Base-by-base conservation (phyloP, 2,888 invertebrate genomes). In the Xanthia togata region DNA sequence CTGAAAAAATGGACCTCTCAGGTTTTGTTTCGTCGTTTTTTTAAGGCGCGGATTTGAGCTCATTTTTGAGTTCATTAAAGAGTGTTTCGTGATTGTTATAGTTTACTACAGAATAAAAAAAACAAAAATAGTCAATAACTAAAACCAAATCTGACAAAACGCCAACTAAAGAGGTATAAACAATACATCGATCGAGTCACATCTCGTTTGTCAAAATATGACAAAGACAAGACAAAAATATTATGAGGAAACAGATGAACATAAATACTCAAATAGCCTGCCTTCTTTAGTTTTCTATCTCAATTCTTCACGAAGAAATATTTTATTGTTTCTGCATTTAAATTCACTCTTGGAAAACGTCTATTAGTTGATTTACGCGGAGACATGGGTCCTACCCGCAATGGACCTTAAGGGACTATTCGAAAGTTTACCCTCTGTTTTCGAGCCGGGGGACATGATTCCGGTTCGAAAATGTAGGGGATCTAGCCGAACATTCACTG, bases 401-500 rank as follows among this genome's bases (percentile, higher is more conserved):
- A 4, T 12, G 44, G 5, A 35, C 23, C 60, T 26, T 44, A 17
- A 20, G 31, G 41, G 9, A 14, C 50, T 47, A 20, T 2, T 20
- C 8, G 53, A 60, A 60, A 70, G 11, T 53, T 53, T 44, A 11
- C 4, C 53, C 26, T n/a, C 35, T 38, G 38, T 73, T 77, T 53
- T 60, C 35, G 31, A 41, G 53, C 50, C 35, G 50, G 73, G 23
- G 26, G 9, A 35, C 35, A 44, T 53, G 81, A 55, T 79, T 71
- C 65, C 59, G 26, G 75, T 74, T 73, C 59, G 59, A 59, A 73
- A 80, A 73, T 64, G 57, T 59, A 35, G 69, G 26, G 11, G 35
- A 59, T 53, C 73, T 59, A 26, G n/a, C 8, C 14, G 50, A 73
- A 35, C 1, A 41, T 57, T 57, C 11, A 35, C 35, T 73, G 50